Base-by-base conservation (phyloP, 2,888 invertebrate genomes). In the Blastobasis lacticolella region DNA sequence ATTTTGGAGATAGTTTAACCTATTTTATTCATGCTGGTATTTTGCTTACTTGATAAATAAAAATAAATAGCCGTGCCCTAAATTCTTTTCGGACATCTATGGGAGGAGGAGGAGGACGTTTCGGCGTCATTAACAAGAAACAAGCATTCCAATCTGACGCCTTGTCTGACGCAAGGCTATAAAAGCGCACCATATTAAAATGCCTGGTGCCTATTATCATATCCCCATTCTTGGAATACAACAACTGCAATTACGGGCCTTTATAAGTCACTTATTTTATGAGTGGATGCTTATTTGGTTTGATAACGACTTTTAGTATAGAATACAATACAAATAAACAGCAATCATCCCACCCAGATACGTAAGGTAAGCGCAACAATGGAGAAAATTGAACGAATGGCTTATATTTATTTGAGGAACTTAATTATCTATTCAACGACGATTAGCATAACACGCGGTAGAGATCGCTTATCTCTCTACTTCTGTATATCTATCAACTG, bases 41-140 rank as follows among this genome's bases (percentile, higher is more conserved):
- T 75, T 71, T 61, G 66, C 62, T 70, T 68, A 64, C 63, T 55
- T 56, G 59, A 66, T n/a, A n/a, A n/a, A n/a, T n/a, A n/a, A n/a
- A n/a, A n/a, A n/a, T n/a, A n/a, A n/a, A n/a, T n/a, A n/a, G n/a
- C n/a, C n/a, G n/a, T 60, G 51, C 62, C 63, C 64, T 58, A 58
- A 76, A 80, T 81, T 77, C 74, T 70, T 73, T 69, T 67, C 58
- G 75, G 74, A 71, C 71, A 64, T 69, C 69, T 66, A 62, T 60
- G 65, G 63, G 64, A 65, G 70, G 64, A 61, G 40, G 1, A 67
- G 63, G 69, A 65, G 65, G 68, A 72, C 73, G 71, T 75, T 77
- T 75, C 71, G 66, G 63, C 63, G 70, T 81, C 81, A 80, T 84
- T 81, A 81, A 71, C 67, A 71, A 69, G 73, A 65, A 73, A 70